A percentile compares a stretch with the other conserved stretches of the same genome.
Conservation (phyloP, 2,797 vertebrate species). For the Eulemur rubriventer region DNA sequence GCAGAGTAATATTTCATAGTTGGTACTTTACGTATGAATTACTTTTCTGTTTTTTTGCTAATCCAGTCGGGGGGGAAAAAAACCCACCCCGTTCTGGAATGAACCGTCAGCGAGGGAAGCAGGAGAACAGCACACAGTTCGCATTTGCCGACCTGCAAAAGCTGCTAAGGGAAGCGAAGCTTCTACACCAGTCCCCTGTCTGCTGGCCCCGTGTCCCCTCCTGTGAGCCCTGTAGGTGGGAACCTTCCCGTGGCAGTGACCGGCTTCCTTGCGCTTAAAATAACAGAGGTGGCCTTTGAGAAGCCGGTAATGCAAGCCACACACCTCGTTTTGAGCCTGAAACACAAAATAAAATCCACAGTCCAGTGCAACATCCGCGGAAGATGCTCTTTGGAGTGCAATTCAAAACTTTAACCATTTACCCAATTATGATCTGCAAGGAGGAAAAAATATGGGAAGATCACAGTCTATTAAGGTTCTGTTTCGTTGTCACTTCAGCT, state of each 20-base stretch:
- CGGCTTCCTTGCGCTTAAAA: not conserved
- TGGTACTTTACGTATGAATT: slow-evolving; percentile 75
- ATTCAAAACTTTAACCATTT: not conserved
- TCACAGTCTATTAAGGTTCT: not conserved
- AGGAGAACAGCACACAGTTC: not conserved
- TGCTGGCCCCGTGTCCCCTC: too few relatives aligned
- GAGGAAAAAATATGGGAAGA: not conserved
- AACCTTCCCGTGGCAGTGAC: not conserved
- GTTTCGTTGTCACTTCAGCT: not conserved
- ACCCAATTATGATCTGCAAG: not conserved
- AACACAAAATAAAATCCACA: slow-evolving; percentile 5
- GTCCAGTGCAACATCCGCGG: not conserved
- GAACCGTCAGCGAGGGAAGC: not conserved
- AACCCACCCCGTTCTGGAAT: not conserved
- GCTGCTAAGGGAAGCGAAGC: not conserved
- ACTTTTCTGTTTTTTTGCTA: slow-evolving; percentile 75
- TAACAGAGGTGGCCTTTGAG: not conserved
- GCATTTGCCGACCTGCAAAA: not conserved
- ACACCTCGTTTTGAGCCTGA: not conserved
- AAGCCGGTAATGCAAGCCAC: not conserved
- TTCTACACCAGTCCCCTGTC: not conserved
- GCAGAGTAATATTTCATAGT: slow-evolving; percentile 74
- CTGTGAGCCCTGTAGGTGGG: not conserved
- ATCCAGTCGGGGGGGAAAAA: not conserved
- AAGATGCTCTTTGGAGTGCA: not conserved